Base-by-base conservation (phyloP, 2,888 invertebrate species). In the Limenitis camilla region DNA sequence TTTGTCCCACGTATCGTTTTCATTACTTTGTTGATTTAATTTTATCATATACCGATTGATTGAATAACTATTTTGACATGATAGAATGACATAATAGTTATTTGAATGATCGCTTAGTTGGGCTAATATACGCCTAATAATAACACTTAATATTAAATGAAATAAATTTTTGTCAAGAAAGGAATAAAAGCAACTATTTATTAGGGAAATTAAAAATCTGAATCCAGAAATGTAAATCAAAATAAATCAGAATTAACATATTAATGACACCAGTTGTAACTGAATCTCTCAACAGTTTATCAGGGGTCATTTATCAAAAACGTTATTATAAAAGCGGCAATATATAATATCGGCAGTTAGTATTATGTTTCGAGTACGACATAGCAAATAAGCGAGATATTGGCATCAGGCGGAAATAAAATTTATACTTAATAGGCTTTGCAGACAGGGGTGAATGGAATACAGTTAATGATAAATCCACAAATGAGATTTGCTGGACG, bases 391-490 rank as follows among this genome's bases (percentile, higher is more conserved):
- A 76, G 74, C 66, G 66, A 72, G 73, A 74, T 71, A 77, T 74
- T 74, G 70, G 74, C 72, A 75, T 75, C 74, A 66, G 68, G 65
- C 77, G 81, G 85, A 82, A 83, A 86, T 81, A 82, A 76, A 85
- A 81, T 84, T 72, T 84, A 84, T 81, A 79, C 76, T 73, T 84
- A 87, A 87, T 84, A 82, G 80, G 86, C 80, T 81, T 72, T 71
- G 69, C 72, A 72, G 72, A 73, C 71, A 78, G 78, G 86, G 86
- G 85, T 82, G 82, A 74, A 77, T 81, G 81, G 80, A 85, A 86
- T 83, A 79, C 81, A 79, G 84, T 84, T 86, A 85, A 86, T 86
- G 85, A 87, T 85, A 87, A 87, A 83, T 85, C 85, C 85, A 81
- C 84, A 86, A 87, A 87, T 86, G 85, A 86, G 87, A 87, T 87